Evolutionary conservation across 1,140 invertebrate genomes (phyloP).

Genomic region (Calliopsis andreniformis): DNA sequence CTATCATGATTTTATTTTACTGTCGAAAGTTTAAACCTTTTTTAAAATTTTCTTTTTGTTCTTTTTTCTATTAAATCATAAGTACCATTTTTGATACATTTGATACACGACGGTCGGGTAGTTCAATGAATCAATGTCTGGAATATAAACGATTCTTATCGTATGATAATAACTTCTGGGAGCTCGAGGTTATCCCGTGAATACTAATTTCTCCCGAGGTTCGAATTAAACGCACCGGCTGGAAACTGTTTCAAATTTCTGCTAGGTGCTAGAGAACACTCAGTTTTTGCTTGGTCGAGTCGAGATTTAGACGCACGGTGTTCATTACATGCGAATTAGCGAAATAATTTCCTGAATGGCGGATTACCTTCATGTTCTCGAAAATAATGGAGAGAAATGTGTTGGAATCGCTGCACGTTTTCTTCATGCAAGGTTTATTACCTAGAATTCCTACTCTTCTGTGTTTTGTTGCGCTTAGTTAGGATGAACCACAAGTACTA

Average conservation of each 20-base stretch:
- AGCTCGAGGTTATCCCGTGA: background rate
- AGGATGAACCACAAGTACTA: no score
- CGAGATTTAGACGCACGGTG: background rate
- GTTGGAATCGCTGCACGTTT: no score
- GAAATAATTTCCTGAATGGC: background rate
- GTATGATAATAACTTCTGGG: constrained; percentile 28
- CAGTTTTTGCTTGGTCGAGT: background rate
- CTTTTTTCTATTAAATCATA: background rate
- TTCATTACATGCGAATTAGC: background rate
- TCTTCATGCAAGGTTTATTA: no score
- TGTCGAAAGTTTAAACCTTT: no score
- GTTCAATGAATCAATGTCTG: constrained; percentile 19
- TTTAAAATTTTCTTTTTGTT: no score
- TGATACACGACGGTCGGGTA: constrained; percentile 9
- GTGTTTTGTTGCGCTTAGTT: no score
- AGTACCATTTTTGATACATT: background rate
- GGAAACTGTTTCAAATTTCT: constrained; percentile 6
- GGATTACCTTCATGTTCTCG: background rate
- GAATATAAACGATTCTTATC: constrained; percentile 17
- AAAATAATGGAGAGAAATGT: background rate
- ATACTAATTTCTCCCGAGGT: constrained; percentile 24
- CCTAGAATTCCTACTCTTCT: no score
- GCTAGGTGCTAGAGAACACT: background rate
- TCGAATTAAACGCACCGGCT: constrained; percentile 4
- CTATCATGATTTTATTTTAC: no score